These are phyloP conservation scores for Amphipoea oculea DNA, from an alignment of 2,888 invertebrate genomes.

Conservation along the genomic window DNA sequence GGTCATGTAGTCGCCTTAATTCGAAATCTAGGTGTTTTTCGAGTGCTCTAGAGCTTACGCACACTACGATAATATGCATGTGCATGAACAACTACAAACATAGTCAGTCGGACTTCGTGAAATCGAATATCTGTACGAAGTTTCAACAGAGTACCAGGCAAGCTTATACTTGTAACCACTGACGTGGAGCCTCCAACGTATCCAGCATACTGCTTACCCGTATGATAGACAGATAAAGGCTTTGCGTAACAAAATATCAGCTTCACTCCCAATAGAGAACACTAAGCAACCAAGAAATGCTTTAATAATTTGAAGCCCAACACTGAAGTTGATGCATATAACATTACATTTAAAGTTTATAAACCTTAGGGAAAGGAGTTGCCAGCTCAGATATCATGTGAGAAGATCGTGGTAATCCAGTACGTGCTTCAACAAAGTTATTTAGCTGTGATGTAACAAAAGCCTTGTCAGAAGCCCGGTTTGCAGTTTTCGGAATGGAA, in stretches of 20 bases:
- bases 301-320: conserved; percentile 25
- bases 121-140: too few relatives aligned
- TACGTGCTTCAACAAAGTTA: conserved; percentile 56
- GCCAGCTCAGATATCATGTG: conserved; percentile 39
- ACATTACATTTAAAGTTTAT: conserved; percentile 44
- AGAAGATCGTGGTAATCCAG: conserved; percentile 42
- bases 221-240: not conserved
- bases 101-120: too few relatives aligned
- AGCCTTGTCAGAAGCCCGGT: conserved; percentile 33
- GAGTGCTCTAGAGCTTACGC: too few relatives aligned
- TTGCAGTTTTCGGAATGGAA: conserved; percentile 55
- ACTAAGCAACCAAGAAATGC: conserved; percentile 10
- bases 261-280: not conserved
- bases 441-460: conserved; percentile 50
- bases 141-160: too few relatives aligned
- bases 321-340: conserved; percentile 28
- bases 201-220: not conserved
- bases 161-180: too few relatives aligned
- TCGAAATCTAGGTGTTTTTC: too few relatives aligned
- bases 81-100: too few relatives aligned
- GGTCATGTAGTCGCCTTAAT: too few relatives aligned
- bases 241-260: not conserved
- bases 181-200: too few relatives aligned
- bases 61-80: too few relatives aligned
- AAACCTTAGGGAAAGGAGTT: conserved; percentile 47